Evolutionary conservation across 2,888 invertebrate species (phyloP), one percentile per base, ranked within the genome.

Genomic region (Raillietiella orientalis): DNA sequence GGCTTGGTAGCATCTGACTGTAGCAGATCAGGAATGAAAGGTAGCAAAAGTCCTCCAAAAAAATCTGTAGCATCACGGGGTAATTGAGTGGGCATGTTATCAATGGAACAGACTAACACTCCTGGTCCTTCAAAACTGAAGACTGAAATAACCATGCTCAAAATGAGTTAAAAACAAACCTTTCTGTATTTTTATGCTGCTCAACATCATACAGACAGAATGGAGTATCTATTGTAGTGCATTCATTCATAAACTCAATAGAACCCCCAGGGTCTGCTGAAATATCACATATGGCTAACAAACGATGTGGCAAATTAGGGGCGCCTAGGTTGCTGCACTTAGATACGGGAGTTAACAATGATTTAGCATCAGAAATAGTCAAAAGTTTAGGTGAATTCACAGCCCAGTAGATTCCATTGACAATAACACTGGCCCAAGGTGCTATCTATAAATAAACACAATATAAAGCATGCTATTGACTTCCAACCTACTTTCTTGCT

Each of bases 121-220:
- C 96, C 96, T 0, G 82, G 72, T 0, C 90, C 90, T 45, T 72
- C 75, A 49, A 87, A 87, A 45, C 77, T 71, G 38, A 22, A 36
- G 39, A 26, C 8, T 13, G 16, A 24, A 30, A 27, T 8, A 22
- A n/a, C n/a, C n/a, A n/a, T n/a, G n/a, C n/a, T n/a, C n/a, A n/a
- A n/a, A n/a, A n/a, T n/a, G n/a, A n/a, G n/a, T n/a, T n/a, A n/a
- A n/a, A n/a, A n/a, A n/a, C 24, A 14, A 31, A 66, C 59, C 69
- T 75, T 40, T 87, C 87, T 0, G 74, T 77, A 38, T 84, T 84
- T 46, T 82, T 84, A 44, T 99, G 90, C 31, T 84, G 62, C 44
- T 96, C 87, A 4, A 96, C 93, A 42, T 99, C 93, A 43, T 99
- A 99, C n/a, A 96, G 58, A 42, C 84, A 87, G 50, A 99, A 99